Conservation (phyloP, 2,797 vertebrate genomes). For the Orestias chungarensis region DNA sequence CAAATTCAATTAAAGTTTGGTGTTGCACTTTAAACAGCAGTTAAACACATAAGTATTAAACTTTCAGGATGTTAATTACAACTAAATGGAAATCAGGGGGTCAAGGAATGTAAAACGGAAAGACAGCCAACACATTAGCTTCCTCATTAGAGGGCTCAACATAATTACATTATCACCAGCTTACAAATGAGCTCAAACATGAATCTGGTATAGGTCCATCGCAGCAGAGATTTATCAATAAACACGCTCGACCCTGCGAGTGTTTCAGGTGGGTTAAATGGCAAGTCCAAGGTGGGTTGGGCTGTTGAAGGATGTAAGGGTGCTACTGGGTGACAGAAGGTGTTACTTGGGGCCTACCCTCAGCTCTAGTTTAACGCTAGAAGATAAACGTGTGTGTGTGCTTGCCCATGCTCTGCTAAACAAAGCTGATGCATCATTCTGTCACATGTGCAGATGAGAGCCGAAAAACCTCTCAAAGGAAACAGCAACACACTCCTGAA, state of each 20-base stretch:
- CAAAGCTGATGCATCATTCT: slow-evolving; percentile 69
- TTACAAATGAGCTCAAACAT: slow-evolving; percentile 39
- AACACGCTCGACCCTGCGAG: slow-evolving; percentile 6
- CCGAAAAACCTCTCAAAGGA: no score
- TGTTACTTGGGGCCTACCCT: slow-evolving; percentile 18
- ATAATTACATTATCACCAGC: slow-evolving; percentile 40
- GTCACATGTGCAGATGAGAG: slow-evolving; percentile 48
- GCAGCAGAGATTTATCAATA: slow-evolving; percentile 20
- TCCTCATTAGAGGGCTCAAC: neutral
- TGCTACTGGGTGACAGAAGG: slow-evolving; percentile 32
- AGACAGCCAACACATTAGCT: slow-evolving; percentile 1
- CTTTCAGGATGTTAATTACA: neutral
- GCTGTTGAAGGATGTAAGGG: slow-evolving; percentile 26
- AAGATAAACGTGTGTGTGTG: slow-evolving; percentile 48
- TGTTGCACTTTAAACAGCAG: neutral
- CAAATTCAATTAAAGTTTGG: no score
- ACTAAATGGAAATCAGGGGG: neutral
- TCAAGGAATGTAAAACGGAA: neutral
- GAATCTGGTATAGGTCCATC: slow-evolving; percentile 17
- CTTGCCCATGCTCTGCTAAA: slow-evolving; percentile 43
- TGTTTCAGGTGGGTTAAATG: slow-evolving; percentile 25
- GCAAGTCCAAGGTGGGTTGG: neutral
- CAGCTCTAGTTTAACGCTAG: slow-evolving; percentile 27
- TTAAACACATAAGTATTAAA: no score
- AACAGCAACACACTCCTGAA: slow-evolving; percentile 7